A percentile compares a stretch with the other conserved stretches of the same genome.
These are phyloP conservation scores for Hydrolagus colliei DNA, from an alignment of 2,797 vertebrate genomes.

Conservation along the genomic window DNA sequence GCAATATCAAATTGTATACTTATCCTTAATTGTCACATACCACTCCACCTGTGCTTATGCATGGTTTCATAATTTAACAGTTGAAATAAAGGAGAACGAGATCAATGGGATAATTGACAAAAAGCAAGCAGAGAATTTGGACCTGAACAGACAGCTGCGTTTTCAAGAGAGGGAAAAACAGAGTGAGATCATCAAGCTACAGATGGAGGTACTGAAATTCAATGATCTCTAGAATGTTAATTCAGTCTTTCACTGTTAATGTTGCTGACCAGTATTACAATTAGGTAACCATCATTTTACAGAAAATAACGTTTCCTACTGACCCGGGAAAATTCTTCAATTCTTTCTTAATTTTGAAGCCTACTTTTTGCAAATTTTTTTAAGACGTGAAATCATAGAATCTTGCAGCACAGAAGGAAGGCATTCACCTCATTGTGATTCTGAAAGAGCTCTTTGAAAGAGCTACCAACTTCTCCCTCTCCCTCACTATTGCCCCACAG, in stretches of 20 bases:
- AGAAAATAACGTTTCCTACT: no score
- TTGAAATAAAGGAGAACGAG: constrained; percentile 53
- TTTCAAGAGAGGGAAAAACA: constrained; percentile 76
- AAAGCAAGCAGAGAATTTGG: constrained; percentile 65
- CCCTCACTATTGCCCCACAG: no score
- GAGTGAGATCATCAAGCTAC: constrained; percentile 77
- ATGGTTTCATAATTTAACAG: constrained; percentile 44
- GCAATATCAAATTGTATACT: no score
- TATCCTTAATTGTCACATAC: no score
- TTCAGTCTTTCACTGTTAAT: no score
- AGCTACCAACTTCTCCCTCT: neutral
- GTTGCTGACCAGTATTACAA: no score
- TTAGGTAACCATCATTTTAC: no score
- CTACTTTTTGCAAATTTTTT: no score
- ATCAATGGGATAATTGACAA: constrained; percentile 53
- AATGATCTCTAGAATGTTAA: no score
- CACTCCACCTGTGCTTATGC: neutral
- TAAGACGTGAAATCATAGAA: neutral
- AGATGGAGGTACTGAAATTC: constrained; percentile 71
- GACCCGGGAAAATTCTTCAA: no score
- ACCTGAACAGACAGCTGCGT: constrained; percentile 65
- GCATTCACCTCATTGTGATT: neutral
- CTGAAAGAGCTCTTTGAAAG: neutral
- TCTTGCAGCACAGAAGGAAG: neutral
- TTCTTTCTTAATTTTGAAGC: no score